These are phyloP conservation scores for Bufotes viridis DNA, from an alignment of 2,797 vertebrate species.

Conservation along the genomic window DNA sequence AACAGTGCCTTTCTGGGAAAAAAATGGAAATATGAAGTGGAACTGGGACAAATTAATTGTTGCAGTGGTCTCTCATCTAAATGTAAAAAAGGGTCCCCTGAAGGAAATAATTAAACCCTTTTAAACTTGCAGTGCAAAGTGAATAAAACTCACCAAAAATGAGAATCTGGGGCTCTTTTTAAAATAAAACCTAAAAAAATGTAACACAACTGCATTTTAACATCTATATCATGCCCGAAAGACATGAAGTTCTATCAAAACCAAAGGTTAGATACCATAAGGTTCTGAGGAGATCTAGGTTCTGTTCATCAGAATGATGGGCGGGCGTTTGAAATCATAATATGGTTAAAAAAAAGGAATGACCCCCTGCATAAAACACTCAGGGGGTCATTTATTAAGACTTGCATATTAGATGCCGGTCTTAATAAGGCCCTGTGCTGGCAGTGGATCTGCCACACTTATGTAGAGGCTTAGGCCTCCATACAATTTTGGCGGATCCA, in stretches of 20 bases:
- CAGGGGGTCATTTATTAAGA: no score
- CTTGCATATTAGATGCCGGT: no score
- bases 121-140: slow-evolving; percentile 14
- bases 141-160: background rate
- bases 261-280: no score
- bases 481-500: no score
- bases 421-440: no score
- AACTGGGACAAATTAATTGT: slow-evolving; percentile 60
- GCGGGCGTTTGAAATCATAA: no score
- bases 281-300: no score
- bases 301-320: no score
- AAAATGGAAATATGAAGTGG: slow-evolving; percentile 50
- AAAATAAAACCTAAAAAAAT: background rate
- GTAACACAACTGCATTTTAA: background rate
- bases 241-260: background rate
- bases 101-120: slow-evolving; percentile 60
- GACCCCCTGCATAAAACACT: no score
- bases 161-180: background rate
- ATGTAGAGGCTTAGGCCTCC: no score
- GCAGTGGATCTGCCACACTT: no score
- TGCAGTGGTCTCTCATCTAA: slow-evolving; percentile 44
- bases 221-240: background rate
- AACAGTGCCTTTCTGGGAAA: slow-evolving; percentile 55
- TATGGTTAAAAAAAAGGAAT: no score
- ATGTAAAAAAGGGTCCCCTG: slow-evolving; percentile 17